Base-by-base conservation (phyloP, 2,797 vertebrate genomes). In the Manis javanica region DNA sequence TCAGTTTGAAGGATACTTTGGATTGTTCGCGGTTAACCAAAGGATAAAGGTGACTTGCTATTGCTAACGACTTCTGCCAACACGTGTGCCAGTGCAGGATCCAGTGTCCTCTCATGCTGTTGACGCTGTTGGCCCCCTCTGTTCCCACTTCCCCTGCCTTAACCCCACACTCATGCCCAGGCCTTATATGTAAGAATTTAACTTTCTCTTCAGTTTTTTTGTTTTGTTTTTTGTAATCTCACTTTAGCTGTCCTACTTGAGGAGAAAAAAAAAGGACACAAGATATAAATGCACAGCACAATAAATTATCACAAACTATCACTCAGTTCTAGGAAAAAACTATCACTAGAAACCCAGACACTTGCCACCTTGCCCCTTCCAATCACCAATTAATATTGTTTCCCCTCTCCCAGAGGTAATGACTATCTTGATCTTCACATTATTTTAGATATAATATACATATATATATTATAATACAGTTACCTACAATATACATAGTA, bases 31-130 rank as follows among this genome's bases (percentile, higher is more conserved):
- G 10, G 10, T 9, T 11, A 31, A 71, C 57, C 1, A 29, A 19
- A n/a, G 11, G 9, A 15, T 57, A 37, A 64, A 72, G 72, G 12
- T 42, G 21, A 23, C 46, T 46, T 39, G 31, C 16, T 19, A 9
- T 51, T 29, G 46, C 19, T 18, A 0, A n/a, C 1, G 16, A 19
- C 15, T 57, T 21, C 1, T 0, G 61, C 34, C 39, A 34, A 3
- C 13, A 7, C 10, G 59, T 83, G n/a, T 69, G 46, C 12, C 8
- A 26, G 3, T 11, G 2, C 39, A n/a, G 31, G 8, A 39, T 59
- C 29, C 7, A 6, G 14, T 19, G 42, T 55, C 53, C 6, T 31
- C 2, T 21, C 7, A 14, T 16, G 11, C 4, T 55, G 7, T 39
- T 18, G 14, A 13, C 8, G 0, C 11, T 7, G 23, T 79, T 74